Percentiles rank a stretch among this genome's conserved stretches.
phyloP scores from a whole-genome alignment of 1,140 invertebrate species.

The Spodoptera litura region DNA sequence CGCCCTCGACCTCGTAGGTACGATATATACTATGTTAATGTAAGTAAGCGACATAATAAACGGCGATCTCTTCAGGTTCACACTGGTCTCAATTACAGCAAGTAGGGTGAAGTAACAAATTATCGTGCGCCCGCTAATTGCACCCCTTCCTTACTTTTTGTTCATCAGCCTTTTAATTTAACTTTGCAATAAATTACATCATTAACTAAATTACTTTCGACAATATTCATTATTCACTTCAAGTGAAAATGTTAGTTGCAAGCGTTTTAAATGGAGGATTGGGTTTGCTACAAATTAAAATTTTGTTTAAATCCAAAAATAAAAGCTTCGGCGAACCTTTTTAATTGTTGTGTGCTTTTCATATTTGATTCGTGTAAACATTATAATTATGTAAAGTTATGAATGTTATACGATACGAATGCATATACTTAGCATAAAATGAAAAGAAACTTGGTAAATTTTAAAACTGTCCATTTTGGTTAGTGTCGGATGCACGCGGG shows the following conservation, averaged over 20 bases:
- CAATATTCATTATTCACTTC: constrained; percentile 28
- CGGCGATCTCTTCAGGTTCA: not conserved
- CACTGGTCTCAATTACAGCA: not conserved
- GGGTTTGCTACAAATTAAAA: not conserved
- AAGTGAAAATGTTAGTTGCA: constrained; percentile 18
- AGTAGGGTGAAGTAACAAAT: constrained; percentile 22
- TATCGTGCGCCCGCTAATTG: constrained; percentile 27
- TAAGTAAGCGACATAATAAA: no score
- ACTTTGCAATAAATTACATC: constrained; percentile 25
- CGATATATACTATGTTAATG: no score
- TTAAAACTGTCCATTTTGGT: no score
- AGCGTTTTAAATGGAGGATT: constrained; percentile 9
- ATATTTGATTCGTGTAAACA: not conserved
- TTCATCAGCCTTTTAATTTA: constrained; percentile 22
- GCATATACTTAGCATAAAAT: no score
- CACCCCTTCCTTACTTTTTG: constrained; percentile 8
- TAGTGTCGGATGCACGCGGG: no score
- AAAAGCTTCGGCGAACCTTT: not conserved
- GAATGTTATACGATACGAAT: no score
- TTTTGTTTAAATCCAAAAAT: not conserved
- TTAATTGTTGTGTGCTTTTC: not conserved
- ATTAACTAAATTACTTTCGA: constrained; percentile 38
- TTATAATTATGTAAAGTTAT: not conserved
- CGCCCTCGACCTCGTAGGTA: no score
- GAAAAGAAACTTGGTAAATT: no score